Evolutionary conservation across 1,140 invertebrate genomes (phyloP).

Genomic region (Sesamia nonagrioides): DNA sequence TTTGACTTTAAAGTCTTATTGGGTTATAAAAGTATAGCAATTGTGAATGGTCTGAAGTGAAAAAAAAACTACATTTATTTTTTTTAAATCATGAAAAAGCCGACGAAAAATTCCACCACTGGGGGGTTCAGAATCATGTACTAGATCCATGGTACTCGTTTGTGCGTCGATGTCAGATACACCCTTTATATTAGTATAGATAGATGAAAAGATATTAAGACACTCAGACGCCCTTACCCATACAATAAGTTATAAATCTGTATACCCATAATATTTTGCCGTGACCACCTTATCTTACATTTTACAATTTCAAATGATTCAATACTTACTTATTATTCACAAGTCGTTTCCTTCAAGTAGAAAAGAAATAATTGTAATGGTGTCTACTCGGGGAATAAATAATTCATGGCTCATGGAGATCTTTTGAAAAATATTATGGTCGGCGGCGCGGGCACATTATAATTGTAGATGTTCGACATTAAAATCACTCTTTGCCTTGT

Average conservation of each 20-base stretch:
- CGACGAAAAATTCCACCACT: too few species aligned
- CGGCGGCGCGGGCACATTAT: slow-evolving; percentile 81
- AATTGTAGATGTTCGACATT: slow-evolving; percentile 79
- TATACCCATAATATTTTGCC: slow-evolving; percentile 21
- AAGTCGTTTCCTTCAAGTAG: slow-evolving; percentile 76
- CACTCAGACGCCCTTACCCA: too few species aligned
- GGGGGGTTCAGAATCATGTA: too few species aligned
- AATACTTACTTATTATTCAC: slow-evolving; percentile 80
- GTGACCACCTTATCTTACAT: slow-evolving; percentile 50
- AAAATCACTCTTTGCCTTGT: slow-evolving; percentile 60
- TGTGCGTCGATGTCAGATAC: too few species aligned
- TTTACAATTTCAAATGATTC: slow-evolving; percentile 52
- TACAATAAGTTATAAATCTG: not conserved
- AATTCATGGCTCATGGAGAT: slow-evolving; percentile 85
- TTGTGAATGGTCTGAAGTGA: too few species aligned
- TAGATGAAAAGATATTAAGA: too few species aligned
- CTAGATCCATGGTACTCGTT: too few species aligned
- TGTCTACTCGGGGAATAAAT: slow-evolving; percentile 83
- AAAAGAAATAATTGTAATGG: slow-evolving; percentile 86
- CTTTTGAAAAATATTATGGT: slow-evolving; percentile 84
- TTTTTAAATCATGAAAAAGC: too few species aligned
- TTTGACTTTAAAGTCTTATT: too few species aligned
- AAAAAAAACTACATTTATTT: too few species aligned
- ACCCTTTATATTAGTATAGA: too few species aligned
- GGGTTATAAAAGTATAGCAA: too few species aligned